Conservation (phyloP, 2,888 invertebrate genomes). For the Sarcophaga subvicina region DNA sequence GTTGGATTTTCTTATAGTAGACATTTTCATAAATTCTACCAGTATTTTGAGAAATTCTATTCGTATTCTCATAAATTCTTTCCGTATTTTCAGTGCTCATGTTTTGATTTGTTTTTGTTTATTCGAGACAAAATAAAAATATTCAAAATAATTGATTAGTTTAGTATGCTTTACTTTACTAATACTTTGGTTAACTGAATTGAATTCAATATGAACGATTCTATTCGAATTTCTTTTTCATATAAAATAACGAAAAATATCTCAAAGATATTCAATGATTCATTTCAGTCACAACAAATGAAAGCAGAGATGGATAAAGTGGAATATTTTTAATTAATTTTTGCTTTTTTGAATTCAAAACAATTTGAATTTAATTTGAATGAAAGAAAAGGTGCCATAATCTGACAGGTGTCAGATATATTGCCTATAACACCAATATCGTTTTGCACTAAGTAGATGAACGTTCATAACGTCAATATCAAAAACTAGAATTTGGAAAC, state of each 20-base stretch:
- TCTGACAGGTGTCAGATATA: no score
- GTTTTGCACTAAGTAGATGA: no score
- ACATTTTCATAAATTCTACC: conserved; percentile 46
- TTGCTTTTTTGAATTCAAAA: neutral
- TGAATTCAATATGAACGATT: neutral
- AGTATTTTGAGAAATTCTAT: no score
- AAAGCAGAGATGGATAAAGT: neutral
- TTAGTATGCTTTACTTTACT: conserved; percentile 7
- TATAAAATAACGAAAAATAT: neutral
- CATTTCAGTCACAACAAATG: neutral
- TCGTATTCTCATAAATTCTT: no score
- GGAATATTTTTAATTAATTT: neutral
- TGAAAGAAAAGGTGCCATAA: no score
- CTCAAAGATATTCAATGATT: conserved; percentile 22
- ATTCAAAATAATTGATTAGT: neutral
- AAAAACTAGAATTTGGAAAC: no score
- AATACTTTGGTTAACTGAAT: conserved; percentile 36
- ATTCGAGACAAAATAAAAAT: neutral
- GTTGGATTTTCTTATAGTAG: conserved; percentile 45
- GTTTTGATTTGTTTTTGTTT: neutral
- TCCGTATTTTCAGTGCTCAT: no score
- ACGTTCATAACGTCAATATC: no score
- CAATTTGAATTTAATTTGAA: neutral
- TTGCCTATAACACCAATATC: no score
- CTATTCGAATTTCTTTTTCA: neutral